Evolutionary conservation across 2,797 vertebrate genomes (phyloP).

Genomic region (Spheniscus humboldti): DNA sequence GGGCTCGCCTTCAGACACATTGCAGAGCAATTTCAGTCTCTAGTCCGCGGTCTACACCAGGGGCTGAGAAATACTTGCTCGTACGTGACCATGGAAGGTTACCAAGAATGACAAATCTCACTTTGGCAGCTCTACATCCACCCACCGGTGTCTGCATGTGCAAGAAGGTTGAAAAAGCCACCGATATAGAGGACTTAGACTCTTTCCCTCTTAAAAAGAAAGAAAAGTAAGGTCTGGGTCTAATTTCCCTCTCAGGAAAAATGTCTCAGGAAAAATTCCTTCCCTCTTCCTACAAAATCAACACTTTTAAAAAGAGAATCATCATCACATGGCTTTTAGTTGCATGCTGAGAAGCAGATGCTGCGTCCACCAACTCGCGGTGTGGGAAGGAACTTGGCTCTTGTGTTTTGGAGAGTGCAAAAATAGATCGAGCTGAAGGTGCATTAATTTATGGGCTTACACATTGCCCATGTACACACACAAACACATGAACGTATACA

Average conservation of each 20-base stretch:
- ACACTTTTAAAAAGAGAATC: background rate
- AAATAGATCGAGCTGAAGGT: background rate
- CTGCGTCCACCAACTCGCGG: background rate
- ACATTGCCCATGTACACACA: background rate
- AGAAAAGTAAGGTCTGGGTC: background rate
- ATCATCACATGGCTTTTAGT: background rate
- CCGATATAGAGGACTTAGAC: fast-evolving
- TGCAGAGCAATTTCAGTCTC: background rate
- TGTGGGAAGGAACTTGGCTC: background rate
- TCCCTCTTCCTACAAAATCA: background rate
- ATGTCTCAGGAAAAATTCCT: background rate
- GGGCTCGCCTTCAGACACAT: fast-evolving
- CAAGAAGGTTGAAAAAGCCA: background rate
- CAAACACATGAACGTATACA: too few species aligned
- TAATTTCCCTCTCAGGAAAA: background rate
- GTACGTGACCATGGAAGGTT: background rate
- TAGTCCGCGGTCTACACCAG: background rate
- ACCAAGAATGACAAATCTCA: background rate
- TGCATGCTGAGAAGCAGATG: constrained; percentile 22
- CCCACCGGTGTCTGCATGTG: background rate
- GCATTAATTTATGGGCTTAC: background rate
- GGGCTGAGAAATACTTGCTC: background rate
- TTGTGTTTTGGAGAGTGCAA: background rate
- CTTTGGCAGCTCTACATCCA: background rate
- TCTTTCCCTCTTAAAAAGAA: background rate